Evolutionary conservation across 2,888 invertebrate genomes (phyloP), one percentile per base, ranked within the genome.

Genomic region (Pterobdella sp.): DNA sequence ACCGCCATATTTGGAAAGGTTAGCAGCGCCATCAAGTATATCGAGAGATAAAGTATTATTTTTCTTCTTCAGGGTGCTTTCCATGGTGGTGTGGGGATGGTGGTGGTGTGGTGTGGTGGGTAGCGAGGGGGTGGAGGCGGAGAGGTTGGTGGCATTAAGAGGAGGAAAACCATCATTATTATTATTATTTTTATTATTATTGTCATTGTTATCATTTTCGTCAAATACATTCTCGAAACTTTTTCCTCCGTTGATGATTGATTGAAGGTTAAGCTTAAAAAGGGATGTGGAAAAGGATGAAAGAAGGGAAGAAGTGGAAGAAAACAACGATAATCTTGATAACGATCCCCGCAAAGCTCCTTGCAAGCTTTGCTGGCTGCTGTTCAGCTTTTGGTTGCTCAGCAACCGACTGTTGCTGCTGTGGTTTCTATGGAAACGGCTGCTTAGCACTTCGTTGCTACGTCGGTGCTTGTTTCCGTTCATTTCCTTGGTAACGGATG

Each of bases 361-460:
- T n/a, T 56, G 18, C 4, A 18, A 22, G 60, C 60, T 56, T 7
- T 14, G n/a, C n/a, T 56, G 10, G 26, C 60, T 56, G n/a, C 4
- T 7, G 14, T 56, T 56, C n/a, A n/a, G n/a, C n/a, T n/a, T n/a
- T n/a, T n/a, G n/a, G 36, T 42, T 35, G 31, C 68, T 68, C 29
- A 36, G 36, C 68, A 36, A 34, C 18, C 37, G 68, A 1, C 56
- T 36, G 52, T 69, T 65, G 56, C 72, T 69, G 60, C 72, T 72
- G 1, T 65, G 68, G 37, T 74, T 65, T 7, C 42, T 52, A 10
- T 74, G 68, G 0, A 29, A 66, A 26, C 72, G 74, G 65, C 73
- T 69, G 29, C 75, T 76, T 63, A 77, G 64, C 56, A 76, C 77
- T 34, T 76, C 76, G 1, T 75, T 7, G 42, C 42, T 14, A 18